These are phyloP conservation scores for Epinotia nisella DNA, from an alignment of 2,888 invertebrate genomes.

Conservation along the genomic window DNA sequence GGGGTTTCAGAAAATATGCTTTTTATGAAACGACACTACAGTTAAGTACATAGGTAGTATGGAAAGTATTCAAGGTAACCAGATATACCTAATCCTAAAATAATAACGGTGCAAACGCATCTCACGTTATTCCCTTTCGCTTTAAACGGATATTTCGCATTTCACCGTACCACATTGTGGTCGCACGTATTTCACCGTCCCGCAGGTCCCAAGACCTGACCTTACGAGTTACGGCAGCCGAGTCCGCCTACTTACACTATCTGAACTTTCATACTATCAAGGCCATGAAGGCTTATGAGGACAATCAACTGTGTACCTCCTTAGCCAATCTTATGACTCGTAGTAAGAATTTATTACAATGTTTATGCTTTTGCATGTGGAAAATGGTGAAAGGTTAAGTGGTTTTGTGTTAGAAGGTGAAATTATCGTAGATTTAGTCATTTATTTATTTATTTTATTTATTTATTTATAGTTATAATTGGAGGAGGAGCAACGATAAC, in stretches of 20 bases:
- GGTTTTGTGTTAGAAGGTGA: not conserved
- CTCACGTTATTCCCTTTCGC: not conserved
- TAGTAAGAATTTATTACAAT: slow-evolving; percentile 1
- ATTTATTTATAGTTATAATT: too few species aligned
- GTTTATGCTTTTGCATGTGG: not conserved
- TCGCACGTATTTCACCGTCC: slow-evolving; percentile 24
- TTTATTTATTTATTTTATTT: too few species aligned
- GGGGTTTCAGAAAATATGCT: not conserved
- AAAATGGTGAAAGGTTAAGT: not conserved
- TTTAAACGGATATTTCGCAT: slow-evolving; percentile 6
- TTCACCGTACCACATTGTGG: slow-evolving; percentile 18
- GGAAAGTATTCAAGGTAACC: not conserved
- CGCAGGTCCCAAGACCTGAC: slow-evolving; percentile 32
- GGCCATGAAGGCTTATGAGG: slow-evolving; percentile 30
- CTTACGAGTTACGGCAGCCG: slow-evolving; percentile 32
- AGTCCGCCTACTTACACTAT: slow-evolving; percentile 46
- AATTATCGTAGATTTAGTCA: not conserved
- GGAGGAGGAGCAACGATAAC: not conserved
- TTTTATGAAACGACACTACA: not conserved
- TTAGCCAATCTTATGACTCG: slow-evolving; percentile 12
- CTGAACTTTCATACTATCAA: slow-evolving; percentile 46
- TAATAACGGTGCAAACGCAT: not conserved
- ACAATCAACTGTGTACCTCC: slow-evolving; percentile 9
- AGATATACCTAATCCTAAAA: not conserved
- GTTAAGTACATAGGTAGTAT: not conserved